phyloP scores from a whole-genome alignment of 2,888 invertebrate species.

The Phania funesta region DNA sequence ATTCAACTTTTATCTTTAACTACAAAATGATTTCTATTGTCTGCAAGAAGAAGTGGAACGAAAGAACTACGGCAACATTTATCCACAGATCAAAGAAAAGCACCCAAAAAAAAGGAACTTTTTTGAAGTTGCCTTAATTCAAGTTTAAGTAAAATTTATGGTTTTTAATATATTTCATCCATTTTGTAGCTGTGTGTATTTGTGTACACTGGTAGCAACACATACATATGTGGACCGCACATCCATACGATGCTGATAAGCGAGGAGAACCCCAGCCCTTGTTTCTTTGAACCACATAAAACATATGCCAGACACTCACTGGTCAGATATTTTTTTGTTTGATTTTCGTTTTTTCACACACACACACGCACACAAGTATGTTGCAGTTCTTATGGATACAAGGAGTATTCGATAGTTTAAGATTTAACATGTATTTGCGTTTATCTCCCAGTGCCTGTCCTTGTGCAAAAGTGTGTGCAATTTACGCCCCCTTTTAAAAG shows the following conservation, averaged over 20 bases:
- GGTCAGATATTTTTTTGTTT: conserved; percentile 7
- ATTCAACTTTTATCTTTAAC: conserved; percentile 11
- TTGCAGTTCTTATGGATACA: conserved; percentile 27
- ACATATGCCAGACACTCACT: conserved; percentile 40
- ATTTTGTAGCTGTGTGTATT: conserved; percentile 2
- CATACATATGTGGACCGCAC: conserved; percentile 11
- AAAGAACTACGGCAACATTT: conserved; percentile 18
- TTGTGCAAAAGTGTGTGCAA: not conserved
- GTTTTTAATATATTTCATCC: conserved; percentile 59
- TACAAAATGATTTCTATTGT: conserved; percentile 18
- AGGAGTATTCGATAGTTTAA: conserved; percentile 3
- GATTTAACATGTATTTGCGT: not conserved
- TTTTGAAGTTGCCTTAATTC: conserved; percentile 34
- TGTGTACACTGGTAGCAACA: not conserved
- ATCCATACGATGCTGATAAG: conserved; percentile 63
- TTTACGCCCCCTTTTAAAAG: conserved; percentile 56
- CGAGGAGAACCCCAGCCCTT: conserved; percentile 34
- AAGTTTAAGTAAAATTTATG: conserved; percentile 64
- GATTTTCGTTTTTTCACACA: conserved; percentile 11
- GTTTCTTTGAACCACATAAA: conserved; percentile 11
- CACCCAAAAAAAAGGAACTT: conserved; percentile 18
- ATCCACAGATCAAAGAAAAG: conserved; percentile 30
- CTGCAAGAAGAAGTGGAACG: not conserved
- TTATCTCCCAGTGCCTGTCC: not conserved
- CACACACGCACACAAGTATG: no score